Conservation (phyloP, 2,888 invertebrate genomes). For the Cabera pusaria region DNA sequence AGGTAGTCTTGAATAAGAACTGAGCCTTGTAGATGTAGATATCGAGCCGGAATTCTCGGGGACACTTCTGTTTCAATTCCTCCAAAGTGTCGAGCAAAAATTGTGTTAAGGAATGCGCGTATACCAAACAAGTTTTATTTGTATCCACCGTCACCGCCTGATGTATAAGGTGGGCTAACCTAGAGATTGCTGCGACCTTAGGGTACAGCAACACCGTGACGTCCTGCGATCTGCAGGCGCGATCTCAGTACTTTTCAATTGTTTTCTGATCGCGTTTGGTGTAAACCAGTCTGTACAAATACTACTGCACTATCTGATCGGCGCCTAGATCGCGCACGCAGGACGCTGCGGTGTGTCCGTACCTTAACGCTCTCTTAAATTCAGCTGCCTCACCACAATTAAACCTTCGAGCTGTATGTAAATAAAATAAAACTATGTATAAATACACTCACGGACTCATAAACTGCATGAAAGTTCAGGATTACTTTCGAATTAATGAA, state of each 20-base stretch:
- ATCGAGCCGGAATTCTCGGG: slow-evolving; percentile 46
- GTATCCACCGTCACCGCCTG: slow-evolving; percentile 8
- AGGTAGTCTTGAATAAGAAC: slow-evolving; percentile 32
- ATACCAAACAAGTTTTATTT: slow-evolving; percentile 12
- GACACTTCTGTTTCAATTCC: slow-evolving; percentile 74
- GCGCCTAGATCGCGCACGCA: no score
- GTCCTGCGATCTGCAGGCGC: no score
- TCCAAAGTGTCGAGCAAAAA: slow-evolving; percentile 61
- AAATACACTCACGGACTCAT: no score
- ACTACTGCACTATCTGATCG: no score
- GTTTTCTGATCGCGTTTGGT: no score
- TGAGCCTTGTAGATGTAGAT: slow-evolving; percentile 34
- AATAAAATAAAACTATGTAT: background rate
- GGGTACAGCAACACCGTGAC: no score
- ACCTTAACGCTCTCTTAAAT: no score
- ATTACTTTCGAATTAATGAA: no score
- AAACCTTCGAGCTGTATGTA: background rate
- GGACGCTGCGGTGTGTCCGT: no score
- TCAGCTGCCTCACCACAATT: background rate
- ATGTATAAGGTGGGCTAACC: slow-evolving; percentile 18
- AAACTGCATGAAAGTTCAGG: no score
- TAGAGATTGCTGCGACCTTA: slow-evolving; percentile 30
- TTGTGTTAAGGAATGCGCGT: slow-evolving; percentile 54
- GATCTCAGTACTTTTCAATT: no score
- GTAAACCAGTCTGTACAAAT: no score